phyloP scores from a whole-genome alignment of 2,113 vertebrate genomes.

The Sula dactylatra region DNA sequence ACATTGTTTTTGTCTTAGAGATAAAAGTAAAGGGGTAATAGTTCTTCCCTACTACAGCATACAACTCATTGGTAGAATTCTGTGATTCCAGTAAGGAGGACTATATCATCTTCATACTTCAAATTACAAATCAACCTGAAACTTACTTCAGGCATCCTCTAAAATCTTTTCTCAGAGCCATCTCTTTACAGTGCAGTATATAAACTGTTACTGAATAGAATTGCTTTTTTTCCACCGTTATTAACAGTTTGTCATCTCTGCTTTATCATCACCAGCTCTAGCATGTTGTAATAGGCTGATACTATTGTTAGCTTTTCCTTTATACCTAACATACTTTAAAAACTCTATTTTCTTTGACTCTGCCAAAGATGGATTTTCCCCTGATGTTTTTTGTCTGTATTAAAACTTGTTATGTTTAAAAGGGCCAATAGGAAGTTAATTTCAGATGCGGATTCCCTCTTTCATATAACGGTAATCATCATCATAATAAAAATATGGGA shows the following conservation, averaged over 20 bases:
- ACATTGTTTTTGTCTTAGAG: not conserved
- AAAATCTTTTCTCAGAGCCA: not conserved
- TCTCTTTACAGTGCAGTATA: not conserved
- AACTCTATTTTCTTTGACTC: not conserved
- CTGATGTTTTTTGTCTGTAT: not conserved
- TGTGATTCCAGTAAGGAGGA: not conserved
- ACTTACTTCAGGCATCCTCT: not conserved
- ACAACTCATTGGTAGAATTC: not conserved
- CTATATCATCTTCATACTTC: not conserved
- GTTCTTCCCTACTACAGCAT: not conserved
- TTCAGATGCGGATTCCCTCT: not conserved
- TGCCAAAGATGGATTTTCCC: not conserved
- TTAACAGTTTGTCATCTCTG: constrained; percentile 19
- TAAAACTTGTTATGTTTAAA: constrained; percentile 3
- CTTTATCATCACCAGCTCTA: not conserved
- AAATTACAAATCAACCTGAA: not conserved
- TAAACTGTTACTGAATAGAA: constrained; percentile 13
- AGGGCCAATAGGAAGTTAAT: constrained; percentile 22
- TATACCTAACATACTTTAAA: not conserved
- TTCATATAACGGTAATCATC: constrained; percentile 9
- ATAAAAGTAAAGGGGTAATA: not conserved
- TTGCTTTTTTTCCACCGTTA: not conserved
- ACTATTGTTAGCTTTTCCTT: not conserved
- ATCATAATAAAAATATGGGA: constrained; percentile 23
- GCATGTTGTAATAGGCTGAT: not conserved